Conservation (phyloP, 2,797 vertebrate species). For the Melanotaenia nigrans region DNA sequence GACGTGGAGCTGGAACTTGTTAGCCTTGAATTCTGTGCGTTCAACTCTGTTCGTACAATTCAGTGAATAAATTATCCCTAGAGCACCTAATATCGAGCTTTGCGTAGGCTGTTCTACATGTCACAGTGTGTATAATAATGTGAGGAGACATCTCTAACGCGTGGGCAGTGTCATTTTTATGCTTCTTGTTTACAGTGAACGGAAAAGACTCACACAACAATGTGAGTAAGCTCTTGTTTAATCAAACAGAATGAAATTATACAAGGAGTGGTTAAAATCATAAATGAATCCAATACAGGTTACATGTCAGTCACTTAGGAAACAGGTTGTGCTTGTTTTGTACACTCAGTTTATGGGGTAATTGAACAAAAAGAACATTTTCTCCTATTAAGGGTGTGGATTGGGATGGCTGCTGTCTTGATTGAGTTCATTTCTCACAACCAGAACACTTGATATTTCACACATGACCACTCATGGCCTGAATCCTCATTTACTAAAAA, state of each 20-base stretch:
- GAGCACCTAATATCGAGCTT: constrained; percentile 5
- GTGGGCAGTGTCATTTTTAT: neutral
- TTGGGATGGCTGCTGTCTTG: constrained; percentile 39
- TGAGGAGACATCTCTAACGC: constrained; percentile 7
- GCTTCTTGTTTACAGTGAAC: constrained; percentile 34
- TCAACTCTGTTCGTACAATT: constrained; percentile 9
- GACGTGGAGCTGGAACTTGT: constrained; percentile 14
- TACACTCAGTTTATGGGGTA: constrained; percentile 55
- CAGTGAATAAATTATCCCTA: neutral
- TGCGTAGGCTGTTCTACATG: neutral
- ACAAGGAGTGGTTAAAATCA: constrained; percentile 76
- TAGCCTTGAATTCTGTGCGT: constrained; percentile 6
- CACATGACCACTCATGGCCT: constrained; percentile 31
- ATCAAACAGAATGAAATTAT: constrained; percentile 79
- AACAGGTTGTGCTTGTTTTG: constrained; percentile 80
- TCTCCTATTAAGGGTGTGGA: constrained; percentile 6
- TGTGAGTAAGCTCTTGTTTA: constrained; percentile 74
- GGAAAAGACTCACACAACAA: constrained; percentile 44
- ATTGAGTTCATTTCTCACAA: constrained; percentile 51
- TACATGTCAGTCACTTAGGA: constrained; percentile 66
- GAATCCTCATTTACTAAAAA: constrained; percentile 44
- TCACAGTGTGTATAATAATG: constrained; percentile 18
- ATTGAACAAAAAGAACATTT: constrained; percentile 27
- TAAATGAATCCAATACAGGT: constrained; percentile 61
- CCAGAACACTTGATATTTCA: constrained; percentile 43